Percentiles rank a stretch among this genome's conserved stretches.
Conservation (phyloP, 2,113 vertebrate species). For the Chrysemys picta region DNA sequence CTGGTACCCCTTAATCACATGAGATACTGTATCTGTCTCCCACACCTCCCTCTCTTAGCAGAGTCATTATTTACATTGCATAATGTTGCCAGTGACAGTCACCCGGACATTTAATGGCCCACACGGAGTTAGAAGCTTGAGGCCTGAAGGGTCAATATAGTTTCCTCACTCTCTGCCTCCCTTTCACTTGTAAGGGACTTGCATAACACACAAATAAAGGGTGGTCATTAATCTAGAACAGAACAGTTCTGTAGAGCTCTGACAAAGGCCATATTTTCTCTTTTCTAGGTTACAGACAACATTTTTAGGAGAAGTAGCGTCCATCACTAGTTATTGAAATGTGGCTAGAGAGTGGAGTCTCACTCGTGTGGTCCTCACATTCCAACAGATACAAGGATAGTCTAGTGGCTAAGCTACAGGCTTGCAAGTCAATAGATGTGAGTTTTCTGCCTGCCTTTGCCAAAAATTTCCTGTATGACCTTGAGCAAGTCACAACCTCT, state of each 20-base stretch:
- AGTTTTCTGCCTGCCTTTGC: background rate
- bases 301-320: background rate
- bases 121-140: background rate
- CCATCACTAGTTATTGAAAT: background rate
- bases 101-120: background rate
- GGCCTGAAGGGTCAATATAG: background rate
- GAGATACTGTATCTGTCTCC: slow-evolving; percentile 51
- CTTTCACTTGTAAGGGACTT: background rate
- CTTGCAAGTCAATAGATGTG: background rate
- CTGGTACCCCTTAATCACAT: slow-evolving; percentile 49
- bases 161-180: background rate
- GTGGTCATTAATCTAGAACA: background rate
- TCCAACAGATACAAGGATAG: background rate
- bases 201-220: fast-evolving
- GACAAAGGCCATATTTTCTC: background rate
- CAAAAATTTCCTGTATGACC: background rate
- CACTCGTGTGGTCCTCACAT: background rate
- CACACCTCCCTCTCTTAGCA: slow-evolving; percentile 15
- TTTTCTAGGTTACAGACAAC: background rate
- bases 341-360: background rate
- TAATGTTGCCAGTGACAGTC: slow-evolving; percentile 4
- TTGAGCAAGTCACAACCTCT: background rate
- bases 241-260: background rate
- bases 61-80: slow-evolving; percentile 19
- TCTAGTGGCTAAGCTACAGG: background rate